phyloP scores from a whole-genome alignment of 2,113 vertebrate species.

The Acrocephalus kingi region DNA sequence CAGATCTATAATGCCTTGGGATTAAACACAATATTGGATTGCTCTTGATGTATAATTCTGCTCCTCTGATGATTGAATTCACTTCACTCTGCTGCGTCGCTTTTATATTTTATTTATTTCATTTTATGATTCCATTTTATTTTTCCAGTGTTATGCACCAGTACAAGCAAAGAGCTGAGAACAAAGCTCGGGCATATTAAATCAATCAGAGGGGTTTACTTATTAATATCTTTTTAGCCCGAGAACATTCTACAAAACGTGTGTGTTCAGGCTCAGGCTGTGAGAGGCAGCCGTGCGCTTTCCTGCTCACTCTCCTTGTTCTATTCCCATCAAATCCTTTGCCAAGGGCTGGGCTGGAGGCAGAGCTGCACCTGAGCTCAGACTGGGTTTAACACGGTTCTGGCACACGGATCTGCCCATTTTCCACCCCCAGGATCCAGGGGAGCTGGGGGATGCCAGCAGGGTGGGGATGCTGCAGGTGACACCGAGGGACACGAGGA shows the following conservation, averaged over 20 bases:
- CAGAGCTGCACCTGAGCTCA: not conserved
- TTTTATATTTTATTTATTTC: slow-evolving; percentile 51
- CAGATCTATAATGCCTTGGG: not conserved
- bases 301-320: not conserved
- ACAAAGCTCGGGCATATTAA: slow-evolving; percentile 16
- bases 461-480: not conserved
- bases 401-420: not conserved
- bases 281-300: not conserved
- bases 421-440: not conserved
- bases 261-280: not conserved
- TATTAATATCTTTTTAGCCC: not conserved
- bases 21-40: slow-evolving; percentile 9
- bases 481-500: not conserved
- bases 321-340: not conserved
- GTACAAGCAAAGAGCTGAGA: not conserved
- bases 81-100: not conserved
- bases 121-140: slow-evolving; percentile 34
- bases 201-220: slow-evolving; percentile 10
- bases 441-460: not conserved
- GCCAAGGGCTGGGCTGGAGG: not conserved
- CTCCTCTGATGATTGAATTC: not conserved
- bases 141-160: not conserved
- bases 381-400: not conserved
- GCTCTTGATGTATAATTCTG: slow-evolving; percentile 51
- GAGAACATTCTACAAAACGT: not conserved